Conservation (phyloP, 2,113 vertebrate genomes). For the Pardalotus punctatus region DNA sequence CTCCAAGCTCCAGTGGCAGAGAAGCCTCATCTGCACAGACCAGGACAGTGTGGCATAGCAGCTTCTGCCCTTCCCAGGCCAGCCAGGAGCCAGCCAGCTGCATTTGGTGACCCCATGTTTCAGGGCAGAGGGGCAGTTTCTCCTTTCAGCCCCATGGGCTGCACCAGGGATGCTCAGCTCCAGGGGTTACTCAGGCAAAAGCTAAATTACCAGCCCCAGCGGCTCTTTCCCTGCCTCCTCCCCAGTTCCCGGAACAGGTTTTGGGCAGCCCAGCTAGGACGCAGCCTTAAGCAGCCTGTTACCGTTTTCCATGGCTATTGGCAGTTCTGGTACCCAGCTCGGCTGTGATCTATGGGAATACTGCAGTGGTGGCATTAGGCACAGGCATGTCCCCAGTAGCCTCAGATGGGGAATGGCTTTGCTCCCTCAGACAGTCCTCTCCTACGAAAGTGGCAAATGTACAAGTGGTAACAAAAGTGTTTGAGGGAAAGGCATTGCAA, state of each 20-base stretch:
- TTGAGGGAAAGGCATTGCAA: background rate
- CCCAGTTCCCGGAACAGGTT: background rate
- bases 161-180: background rate
- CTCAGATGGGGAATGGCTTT: background rate
- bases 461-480: background rate
- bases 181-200: rapidly evolving
- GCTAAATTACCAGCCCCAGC: rapidly evolving
- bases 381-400: background rate
- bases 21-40: background rate
- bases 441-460: background rate
- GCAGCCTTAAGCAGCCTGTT: background rate
- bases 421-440: background rate
- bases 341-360: background rate
- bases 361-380: background rate
- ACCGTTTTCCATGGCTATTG: rapidly evolving
- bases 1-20: background rate
- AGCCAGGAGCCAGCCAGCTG: background rate
- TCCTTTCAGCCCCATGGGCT: background rate
- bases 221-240: background rate
- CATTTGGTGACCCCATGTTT: rapidly evolving
- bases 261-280: background rate
- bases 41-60: background rate
- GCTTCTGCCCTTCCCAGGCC: background rate
- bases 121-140: background rate
- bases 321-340: background rate